These are phyloP conservation scores for Trachelus tabidus DNA, from an alignment of 2,888 invertebrate species.

Conservation along the genomic window DNA sequence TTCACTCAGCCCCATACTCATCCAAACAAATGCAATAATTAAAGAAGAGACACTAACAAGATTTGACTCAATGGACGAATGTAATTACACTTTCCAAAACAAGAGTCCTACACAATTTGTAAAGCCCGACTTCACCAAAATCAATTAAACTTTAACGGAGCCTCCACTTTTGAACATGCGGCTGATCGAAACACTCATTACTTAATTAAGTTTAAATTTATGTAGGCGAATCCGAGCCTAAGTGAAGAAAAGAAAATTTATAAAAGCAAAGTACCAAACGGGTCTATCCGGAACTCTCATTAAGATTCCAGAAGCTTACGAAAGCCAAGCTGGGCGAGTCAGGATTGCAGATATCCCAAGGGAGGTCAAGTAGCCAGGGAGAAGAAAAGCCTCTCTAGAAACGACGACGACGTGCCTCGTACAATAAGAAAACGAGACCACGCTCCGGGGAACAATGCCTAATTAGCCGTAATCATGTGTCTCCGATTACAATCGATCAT, in stretches of 20 bases:
- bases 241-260: background rate
- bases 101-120: background rate
- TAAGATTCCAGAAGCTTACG: background rate
- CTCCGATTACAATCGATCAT: background rate
- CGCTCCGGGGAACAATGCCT: background rate
- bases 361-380: slow-evolving; percentile 38
- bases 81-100: background rate
- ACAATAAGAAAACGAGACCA: background rate
- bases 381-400: slow-evolving; percentile 41
- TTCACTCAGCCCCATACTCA: background rate
- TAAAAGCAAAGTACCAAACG: background rate
- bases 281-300: background rate
- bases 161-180: background rate
- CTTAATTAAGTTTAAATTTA: background rate
- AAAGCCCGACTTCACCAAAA: background rate
- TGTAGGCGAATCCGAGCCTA: background rate
- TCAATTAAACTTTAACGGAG: background rate
- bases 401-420: slow-evolving; percentile 34
- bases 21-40: background rate
- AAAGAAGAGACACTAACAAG: background rate
- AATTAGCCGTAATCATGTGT: background rate
- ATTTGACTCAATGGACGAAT: background rate
- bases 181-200: background rate
- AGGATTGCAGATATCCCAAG: background rate
- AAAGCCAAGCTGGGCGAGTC: background rate